These are phyloP conservation scores for Gorsachius goisagi DNA, from an alignment of 2,113 vertebrate genomes.

Conservation along the genomic window DNA sequence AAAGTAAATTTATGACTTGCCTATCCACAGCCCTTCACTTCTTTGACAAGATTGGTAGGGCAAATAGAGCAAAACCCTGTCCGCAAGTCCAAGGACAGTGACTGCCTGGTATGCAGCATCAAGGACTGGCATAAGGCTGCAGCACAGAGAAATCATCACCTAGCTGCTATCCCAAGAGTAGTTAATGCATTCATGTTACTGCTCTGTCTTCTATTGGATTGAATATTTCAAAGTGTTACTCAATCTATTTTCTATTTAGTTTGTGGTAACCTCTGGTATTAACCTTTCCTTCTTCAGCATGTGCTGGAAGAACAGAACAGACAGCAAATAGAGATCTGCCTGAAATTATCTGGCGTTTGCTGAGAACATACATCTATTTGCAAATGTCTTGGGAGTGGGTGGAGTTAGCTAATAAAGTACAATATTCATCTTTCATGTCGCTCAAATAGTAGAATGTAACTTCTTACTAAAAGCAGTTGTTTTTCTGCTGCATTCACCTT, in stretches of 20 bases:
- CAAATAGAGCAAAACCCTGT: background rate
- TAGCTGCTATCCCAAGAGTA: background rate
- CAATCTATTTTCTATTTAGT: conserved; percentile 13
- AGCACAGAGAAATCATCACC: background rate
- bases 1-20: background rate
- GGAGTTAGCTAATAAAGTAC: background rate
- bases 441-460: background rate
- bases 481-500: background rate
- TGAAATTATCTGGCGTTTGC: background rate
- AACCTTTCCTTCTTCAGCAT: background rate
- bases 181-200: background rate
- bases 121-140: background rate
- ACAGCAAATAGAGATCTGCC: background rate
- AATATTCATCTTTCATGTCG: background rate
- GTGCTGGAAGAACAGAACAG: background rate
- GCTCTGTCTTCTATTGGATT: background rate
- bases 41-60: background rate
- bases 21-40: background rate
- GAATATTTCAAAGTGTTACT: background rate
- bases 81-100: background rate
- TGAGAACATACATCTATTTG: background rate
- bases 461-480: background rate
- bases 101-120: background rate
- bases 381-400: background rate
- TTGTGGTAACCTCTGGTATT: background rate